Conservation (phyloP, 2,888 invertebrate species). For the Ichneumon xanthorius region DNA sequence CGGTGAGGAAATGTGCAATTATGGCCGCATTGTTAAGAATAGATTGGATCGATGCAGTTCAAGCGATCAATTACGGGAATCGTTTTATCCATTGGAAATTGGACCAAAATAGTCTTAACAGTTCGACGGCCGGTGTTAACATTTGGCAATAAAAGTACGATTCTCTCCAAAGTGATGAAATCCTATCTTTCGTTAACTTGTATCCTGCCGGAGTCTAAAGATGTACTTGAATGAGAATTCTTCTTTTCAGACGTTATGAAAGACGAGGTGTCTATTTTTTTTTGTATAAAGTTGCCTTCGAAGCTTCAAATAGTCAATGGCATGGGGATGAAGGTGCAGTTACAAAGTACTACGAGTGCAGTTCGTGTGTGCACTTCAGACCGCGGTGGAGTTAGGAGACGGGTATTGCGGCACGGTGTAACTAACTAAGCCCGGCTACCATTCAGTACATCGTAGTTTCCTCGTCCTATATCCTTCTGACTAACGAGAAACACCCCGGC, state of each 20-base stretch:
- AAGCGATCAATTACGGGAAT: not conserved
- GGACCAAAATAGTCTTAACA: not conserved
- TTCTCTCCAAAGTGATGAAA: too few species aligned
- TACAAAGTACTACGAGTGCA: conserved; percentile 16
- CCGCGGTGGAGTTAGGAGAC: conserved; percentile 42
- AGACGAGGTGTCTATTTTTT: not conserved
- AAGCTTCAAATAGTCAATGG: not conserved
- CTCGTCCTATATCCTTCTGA: conserved; percentile 46
- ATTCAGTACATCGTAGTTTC: conserved; percentile 49
- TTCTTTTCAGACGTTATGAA: too few species aligned
- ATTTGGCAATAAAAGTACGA: too few species aligned
- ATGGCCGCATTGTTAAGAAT: not conserved
- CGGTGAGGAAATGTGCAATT: not conserved
- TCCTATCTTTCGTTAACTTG: too few species aligned
- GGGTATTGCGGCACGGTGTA: conserved; percentile 37
- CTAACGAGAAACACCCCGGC: conserved; percentile 51
- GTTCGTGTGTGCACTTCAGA: conserved; percentile 17
- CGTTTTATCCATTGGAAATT: not conserved
- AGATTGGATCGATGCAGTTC: not conserved
- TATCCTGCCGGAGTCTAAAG: too few species aligned
- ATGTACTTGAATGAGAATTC: too few species aligned
- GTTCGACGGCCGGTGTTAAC: too few species aligned
- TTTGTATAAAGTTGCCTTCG: not conserved
- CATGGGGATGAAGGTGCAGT: not conserved
- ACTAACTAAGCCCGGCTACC: conserved; percentile 36